phyloP scores from a whole-genome alignment of 1,140 invertebrate genomes.

The Neodiprion pinetum region DNA sequence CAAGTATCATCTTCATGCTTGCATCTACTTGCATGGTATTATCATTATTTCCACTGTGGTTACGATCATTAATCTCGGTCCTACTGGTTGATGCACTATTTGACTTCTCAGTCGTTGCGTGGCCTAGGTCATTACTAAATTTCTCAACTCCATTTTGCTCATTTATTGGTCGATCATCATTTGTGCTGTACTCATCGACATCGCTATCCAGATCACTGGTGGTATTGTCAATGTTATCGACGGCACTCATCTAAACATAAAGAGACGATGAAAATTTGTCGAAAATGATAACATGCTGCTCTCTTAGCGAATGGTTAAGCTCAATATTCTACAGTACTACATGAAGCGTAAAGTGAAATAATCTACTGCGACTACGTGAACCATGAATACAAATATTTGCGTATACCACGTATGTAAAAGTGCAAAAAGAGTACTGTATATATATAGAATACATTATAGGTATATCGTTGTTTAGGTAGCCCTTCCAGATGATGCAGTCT shows the following conservation, averaged over 20 bases:
- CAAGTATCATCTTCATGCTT: not conserved
- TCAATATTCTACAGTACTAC: not conserved
- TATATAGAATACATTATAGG: slow-evolving; percentile 1
- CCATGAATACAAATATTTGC: not conserved
- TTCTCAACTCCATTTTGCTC: not conserved
- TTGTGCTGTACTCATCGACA: not conserved
- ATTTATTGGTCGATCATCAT: not conserved
- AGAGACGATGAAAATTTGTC: not conserved
- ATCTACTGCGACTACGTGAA: not conserved
- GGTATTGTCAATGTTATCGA: not conserved
- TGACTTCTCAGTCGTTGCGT: too few species aligned
- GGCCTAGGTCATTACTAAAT: not conserved
- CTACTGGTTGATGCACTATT: too few species aligned
- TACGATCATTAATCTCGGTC: not conserved
- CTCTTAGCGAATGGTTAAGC: not conserved
- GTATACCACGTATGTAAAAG: not conserved
- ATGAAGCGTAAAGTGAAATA: not conserved
- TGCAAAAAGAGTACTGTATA: not conserved
- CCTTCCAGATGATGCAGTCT: not conserved
- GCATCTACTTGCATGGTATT: not conserved
- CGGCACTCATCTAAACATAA: not conserved
- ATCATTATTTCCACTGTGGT: not conserved
- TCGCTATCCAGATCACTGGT: not conserved
- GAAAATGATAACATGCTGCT: not conserved
- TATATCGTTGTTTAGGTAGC: not conserved